Base-by-base conservation (phyloP, 2,113 vertebrate genomes). In the Semicossyphus pulcher region DNA sequence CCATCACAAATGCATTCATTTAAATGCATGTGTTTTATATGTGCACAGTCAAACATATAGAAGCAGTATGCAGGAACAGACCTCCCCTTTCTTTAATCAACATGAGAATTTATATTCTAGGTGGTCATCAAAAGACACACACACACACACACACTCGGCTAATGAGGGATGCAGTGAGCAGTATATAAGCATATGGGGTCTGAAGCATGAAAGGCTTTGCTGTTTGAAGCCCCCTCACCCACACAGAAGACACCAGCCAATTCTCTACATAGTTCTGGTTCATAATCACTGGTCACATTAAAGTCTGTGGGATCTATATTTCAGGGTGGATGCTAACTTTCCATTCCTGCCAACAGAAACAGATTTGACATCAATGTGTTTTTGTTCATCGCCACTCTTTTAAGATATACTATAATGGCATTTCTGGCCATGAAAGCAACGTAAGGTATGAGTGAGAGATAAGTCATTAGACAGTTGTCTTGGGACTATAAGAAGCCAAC, bases 221-320 rank as follows among this genome's bases (percentile, higher is more conserved):
- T 77, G 75, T 88, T 88, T 91, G 84, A 88, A 86, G 76, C 69
- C 71, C 52, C 76, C 56, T 76, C 88, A 73, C 72, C 70, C 74
- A 78, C 73, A 73, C 64, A 76, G 5, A 14, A 71, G 37, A 74
- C 71, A 62, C 32, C 10, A 65, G 72, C 68, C 78, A 80, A 67
- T 62, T 63, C 53, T 79, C 48, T 56, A 10, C 45, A 34, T 39
- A 51, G 54, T 45, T 68, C 41, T 34, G 67, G 48, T 53, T 68
- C 37, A 75, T 54, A 63, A 60, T 72, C 52, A 59, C 45, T 67
- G 83, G 61, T 78, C 71, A 81, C 74, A 83, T 81, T 51, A 84
- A 69, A 74, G 54, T 41, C 47, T 7, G 25, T 61, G 45, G 21
- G 23, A 39, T 63, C 34, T 56, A 4, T 32, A 58, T 57, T 31